Conservation (phyloP, 2,113 vertebrate species). For the Orthonyx spaldingii region DNA sequence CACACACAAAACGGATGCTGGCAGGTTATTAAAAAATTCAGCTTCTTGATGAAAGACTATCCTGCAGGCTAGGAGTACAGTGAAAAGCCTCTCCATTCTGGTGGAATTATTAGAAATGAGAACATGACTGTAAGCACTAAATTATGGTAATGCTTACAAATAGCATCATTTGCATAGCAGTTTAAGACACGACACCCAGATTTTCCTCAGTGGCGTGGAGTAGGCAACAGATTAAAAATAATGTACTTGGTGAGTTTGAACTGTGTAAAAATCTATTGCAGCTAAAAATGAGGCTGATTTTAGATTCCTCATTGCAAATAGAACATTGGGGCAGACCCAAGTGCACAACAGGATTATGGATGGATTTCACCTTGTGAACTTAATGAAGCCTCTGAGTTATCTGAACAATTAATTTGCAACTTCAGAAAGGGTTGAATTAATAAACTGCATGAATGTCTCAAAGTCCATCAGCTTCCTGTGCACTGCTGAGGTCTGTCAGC, state of each 20-base stretch:
- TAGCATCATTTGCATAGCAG: slow-evolving; percentile 81
- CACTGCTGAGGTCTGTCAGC: background rate
- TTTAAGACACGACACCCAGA: slow-evolving; percentile 68
- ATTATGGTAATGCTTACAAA: slow-evolving; percentile 86
- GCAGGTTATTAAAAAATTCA: slow-evolving; percentile 84
- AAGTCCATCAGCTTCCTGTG: background rate
- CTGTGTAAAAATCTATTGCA: background rate
- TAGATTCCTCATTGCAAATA: background rate
- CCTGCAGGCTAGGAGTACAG: slow-evolving; percentile 81
- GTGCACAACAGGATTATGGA: background rate
- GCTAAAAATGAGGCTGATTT: slow-evolving; percentile 22
- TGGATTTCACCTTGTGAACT: background rate
- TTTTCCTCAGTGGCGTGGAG: slow-evolving; percentile 66
- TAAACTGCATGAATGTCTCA: background rate
- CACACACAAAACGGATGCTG: slow-evolving; percentile 73
- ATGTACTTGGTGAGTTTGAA: slow-evolving; percentile 38
- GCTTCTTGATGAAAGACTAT: slow-evolving; percentile 83
- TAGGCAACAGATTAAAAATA: slow-evolving; percentile 73
- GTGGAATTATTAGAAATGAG: slow-evolving; percentile 80
- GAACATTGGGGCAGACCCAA: background rate
- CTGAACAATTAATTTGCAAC: background rate
- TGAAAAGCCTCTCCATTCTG: slow-evolving; percentile 75
- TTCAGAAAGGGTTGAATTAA: background rate
- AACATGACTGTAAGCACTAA: slow-evolving; percentile 83
- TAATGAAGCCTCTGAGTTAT: background rate